Evolutionary conservation across 2,888 invertebrate species (phyloP).

Genomic region (Scaptomyza tumidula): DNA sequence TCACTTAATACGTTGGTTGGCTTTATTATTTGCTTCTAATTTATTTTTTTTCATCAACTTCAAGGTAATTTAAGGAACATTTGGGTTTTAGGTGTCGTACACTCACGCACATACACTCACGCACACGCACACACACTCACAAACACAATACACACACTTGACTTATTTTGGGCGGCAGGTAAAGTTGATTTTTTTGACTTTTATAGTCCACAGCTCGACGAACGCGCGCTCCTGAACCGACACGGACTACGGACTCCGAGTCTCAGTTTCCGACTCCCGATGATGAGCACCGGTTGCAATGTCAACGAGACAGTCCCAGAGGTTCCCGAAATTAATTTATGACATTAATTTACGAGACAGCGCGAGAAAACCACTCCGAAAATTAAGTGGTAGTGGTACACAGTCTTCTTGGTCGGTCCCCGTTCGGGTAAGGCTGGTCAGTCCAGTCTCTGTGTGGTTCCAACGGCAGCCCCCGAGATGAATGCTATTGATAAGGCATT

Average conservation of each 20-base stretch:
- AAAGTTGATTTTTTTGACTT: conserved; percentile 46
- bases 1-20: conserved; percentile 49
- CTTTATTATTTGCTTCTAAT: conserved; percentile 35
- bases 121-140: conserved; percentile 25
- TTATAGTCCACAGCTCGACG: conserved; percentile 22
- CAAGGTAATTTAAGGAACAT: conserved; percentile 78
- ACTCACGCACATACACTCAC: conserved; percentile 36
- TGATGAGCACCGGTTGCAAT: conserved; percentile 60
- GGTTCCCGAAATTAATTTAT: conserved; percentile 79
- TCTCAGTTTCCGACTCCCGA: conserved; percentile 23
- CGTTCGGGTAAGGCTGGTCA: conserved; percentile 10
- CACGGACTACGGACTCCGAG: conserved; percentile 40
- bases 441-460: conserved; percentile 49
- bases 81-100: conserved; percentile 65
- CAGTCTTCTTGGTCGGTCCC: conserved; percentile 25
- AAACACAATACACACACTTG: conserved; percentile 29
- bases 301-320: conserved; percentile 63
- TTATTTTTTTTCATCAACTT: conserved; percentile 52
- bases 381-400: conserved; percentile 63
- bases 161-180: conserved; percentile 46
- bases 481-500: conserved; percentile 68
- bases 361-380: conserved; percentile 66
- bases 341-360: conserved; percentile 80
- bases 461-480: conserved; percentile 58
- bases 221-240: conserved; percentile 31